Conservation (phyloP, 2,113 vertebrate genomes). For the Hippocampus abdominalis region DNA sequence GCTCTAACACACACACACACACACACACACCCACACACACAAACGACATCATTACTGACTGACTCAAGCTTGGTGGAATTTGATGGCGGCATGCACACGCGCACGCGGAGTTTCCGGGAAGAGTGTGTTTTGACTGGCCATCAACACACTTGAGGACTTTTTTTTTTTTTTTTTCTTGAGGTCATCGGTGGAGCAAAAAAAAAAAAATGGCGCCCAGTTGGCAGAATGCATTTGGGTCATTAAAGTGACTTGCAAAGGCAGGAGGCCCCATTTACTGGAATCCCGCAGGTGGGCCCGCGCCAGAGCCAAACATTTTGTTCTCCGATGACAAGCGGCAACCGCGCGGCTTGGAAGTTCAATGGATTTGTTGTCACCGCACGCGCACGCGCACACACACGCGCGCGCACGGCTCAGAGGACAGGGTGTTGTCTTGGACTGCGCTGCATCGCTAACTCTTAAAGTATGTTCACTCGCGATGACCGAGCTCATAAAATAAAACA, state of each 20-base stretch:
- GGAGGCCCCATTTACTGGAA: neutral
- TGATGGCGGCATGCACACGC: slow-evolving; percentile 1
- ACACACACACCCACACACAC: too few relatives aligned
- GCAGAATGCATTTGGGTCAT: too few relatives aligned
- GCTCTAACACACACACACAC: too few relatives aligned
- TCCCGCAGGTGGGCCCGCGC: neutral
- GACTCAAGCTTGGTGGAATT: slow-evolving; percentile 14
- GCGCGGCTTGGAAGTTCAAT: too few relatives aligned
- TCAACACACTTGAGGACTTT: neutral
- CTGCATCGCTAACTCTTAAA: neutral
- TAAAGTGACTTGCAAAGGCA: too few relatives aligned
- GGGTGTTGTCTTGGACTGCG: slow-evolving; percentile 1
- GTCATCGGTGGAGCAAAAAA: neutral
- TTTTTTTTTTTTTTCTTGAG: neutral
- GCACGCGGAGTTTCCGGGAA: neutral
- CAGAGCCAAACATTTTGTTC: neutral
- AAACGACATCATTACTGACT: slow-evolving; percentile 11
- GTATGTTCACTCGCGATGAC: neutral
- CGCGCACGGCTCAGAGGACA: neutral
- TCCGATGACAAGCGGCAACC: neutral
- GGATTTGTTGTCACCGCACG: too few relatives aligned
- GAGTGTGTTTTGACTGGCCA: neutral
- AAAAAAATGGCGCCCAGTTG: too few relatives aligned
- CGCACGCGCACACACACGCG: too few relatives aligned
- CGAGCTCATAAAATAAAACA: neutral